Evolutionary conservation across 2,797 vertebrate species (phyloP), one percentile per base, ranked within the genome.

Genomic region (Poeciliopsis gracilis): DNA sequence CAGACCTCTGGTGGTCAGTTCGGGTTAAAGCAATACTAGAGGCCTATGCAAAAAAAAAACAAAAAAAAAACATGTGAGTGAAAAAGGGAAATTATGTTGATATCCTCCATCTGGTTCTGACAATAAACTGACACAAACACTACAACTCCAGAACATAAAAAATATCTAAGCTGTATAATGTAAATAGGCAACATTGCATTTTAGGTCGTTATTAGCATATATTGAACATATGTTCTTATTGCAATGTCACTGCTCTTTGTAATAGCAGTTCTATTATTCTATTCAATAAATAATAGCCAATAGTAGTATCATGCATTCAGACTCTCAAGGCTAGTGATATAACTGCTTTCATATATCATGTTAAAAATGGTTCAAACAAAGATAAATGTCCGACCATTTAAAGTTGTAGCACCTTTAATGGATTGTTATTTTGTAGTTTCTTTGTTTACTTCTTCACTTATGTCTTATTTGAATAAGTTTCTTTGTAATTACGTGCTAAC

Each of bases 1-100:
- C 13, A 43, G 53, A 23, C 57, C 74, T 75, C 61, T 80, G 63
- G 73, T 75, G 78, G 72, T 15, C 28, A 12, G 51, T 70, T 70
- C 67, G 55, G 38, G 53, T 59, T 70, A 70, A 70, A 75, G 73
- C 78, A 41, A 36, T 45, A 15, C 20, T 20, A 36, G 16, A 18
- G 7, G 28, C 28, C 28, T 6, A 61, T 61, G 30, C 20, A 33
- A 61, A 28, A 33, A 61, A 30, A 59, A 28, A 33, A 33, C 2
- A 33, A 30, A 33, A 33, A 5, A 36, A 36, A 36, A 13, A 2
- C 6, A 38, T 15, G 2, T 59, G 7, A 36, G 20, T 4, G 9
- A 36, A 9, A 66, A 23, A 38, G 18, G 8, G 16, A 66, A 18
- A 3, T 33, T 63, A 9, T 18, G 15, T 63, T 36, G 16, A 63